phyloP scores from a whole-genome alignment of 2,888 invertebrate genomes.

The Dioctria rufipes region DNA sequence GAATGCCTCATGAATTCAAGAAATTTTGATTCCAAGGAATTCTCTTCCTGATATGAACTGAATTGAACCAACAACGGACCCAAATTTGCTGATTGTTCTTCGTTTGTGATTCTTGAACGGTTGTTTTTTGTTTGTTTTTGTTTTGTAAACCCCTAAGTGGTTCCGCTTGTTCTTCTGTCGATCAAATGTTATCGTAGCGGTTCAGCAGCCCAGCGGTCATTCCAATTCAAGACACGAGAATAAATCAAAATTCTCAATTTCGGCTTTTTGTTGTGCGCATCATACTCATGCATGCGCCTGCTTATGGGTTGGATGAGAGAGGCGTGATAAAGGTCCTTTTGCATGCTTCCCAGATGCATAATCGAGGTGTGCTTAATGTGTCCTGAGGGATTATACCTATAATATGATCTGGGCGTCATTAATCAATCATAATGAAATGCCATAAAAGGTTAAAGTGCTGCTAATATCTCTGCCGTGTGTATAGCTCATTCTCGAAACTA shows the following conservation, averaged over 20 bases:
- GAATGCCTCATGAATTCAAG: not conserved
- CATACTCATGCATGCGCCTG: not conserved
- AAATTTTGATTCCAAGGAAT: conserved; percentile 9
- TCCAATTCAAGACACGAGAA: not conserved
- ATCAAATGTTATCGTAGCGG: conserved; percentile 1
- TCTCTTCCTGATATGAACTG: not conserved
- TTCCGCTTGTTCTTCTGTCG: conserved; percentile 20
- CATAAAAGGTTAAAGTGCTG: not conserved
- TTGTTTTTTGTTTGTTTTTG: not conserved
- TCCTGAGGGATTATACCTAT: not conserved
- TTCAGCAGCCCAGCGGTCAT: not conserved
- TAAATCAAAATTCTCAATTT: conserved; percentile 17
- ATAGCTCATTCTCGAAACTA: not conserved
- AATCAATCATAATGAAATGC: conserved; percentile 19
- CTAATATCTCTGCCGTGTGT: not conserved
- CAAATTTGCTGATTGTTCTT: conserved; percentile 7
- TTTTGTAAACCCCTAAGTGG: not conserved
- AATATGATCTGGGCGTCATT: not conserved
- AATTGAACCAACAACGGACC: not conserved
- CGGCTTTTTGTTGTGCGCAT: not conserved
- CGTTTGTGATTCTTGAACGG: not conserved
- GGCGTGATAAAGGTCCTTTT: not conserved
- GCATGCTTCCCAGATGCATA: not conserved
- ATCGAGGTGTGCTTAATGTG: conserved; percentile 3
- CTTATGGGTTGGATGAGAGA: not conserved